A percentile compares a stretch with the other conserved stretches of the same genome.
phyloP scores from a whole-genome alignment of 1,140 invertebrate genomes.

The Tetraneura akinire region DNA sequence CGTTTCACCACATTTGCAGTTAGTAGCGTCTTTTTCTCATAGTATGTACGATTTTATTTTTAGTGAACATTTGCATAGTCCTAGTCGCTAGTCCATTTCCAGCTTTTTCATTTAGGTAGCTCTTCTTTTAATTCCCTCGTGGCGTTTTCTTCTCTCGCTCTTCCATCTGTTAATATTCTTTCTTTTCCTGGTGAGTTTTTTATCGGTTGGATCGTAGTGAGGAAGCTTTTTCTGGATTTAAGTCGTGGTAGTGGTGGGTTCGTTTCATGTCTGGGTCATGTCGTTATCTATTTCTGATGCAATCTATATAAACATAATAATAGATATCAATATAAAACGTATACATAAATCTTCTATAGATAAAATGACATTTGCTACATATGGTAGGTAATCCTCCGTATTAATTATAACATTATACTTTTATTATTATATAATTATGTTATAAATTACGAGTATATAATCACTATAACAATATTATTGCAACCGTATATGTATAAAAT shows the following conservation, averaged over 20 bases:
- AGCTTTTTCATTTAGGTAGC: background rate
- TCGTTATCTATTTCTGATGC: constrained; percentile 38
- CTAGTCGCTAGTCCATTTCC: background rate
- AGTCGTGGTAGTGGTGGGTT: background rate
- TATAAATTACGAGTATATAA: too few species aligned
- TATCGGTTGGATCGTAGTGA: background rate
- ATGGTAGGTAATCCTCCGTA: too few species aligned
- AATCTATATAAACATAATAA: too few species aligned
- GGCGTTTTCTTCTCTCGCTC: background rate
- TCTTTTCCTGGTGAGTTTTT: background rate
- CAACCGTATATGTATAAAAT: too few species aligned
- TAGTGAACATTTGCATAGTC: background rate
- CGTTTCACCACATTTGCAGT: constrained; percentile 4
- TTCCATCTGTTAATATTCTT: constrained; percentile 13
- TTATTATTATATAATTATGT: too few species aligned
- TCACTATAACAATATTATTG: too few species aligned
- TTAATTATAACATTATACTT: too few species aligned
- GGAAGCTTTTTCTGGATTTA: constrained; percentile 2
- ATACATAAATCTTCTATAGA: too few species aligned
- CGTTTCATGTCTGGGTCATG: background rate
- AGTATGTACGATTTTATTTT: background rate
- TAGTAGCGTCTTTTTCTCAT: background rate
- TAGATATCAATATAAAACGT: too few species aligned
- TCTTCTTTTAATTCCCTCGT: constrained; percentile 19
- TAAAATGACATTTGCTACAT: too few species aligned